Percentiles rank a stretch among this genome's conserved stretches.
These are phyloP conservation scores for Pollenia angustigena DNA, from an alignment of 2,888 invertebrate species.

Conservation along the genomic window DNA sequence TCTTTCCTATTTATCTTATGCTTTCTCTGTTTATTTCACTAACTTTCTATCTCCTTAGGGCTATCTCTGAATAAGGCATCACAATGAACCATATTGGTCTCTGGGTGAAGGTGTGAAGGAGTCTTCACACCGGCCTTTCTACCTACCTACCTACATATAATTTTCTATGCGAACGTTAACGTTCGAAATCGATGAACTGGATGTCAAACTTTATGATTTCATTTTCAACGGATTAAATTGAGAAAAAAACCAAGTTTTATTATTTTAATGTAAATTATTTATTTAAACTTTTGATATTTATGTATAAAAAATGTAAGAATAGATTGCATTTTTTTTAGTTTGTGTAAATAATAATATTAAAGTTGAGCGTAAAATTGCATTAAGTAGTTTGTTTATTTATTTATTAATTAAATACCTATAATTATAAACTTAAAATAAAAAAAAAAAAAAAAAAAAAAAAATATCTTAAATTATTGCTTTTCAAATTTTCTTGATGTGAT, in stretches of 20 bases:
- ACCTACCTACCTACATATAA: no score
- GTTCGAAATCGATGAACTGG: no score
- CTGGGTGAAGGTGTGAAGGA: no score
- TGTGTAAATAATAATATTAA: constrained; percentile 48
- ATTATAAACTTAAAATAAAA: constrained; percentile 42
- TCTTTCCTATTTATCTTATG: no score
- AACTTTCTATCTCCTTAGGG: no score
- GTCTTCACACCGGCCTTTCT: no score
- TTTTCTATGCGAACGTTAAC: no score
- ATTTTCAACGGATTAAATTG: background rate
- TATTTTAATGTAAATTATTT: constrained; percentile 29
- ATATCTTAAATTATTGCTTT: constrained; percentile 68
- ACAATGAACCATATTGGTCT: no score
- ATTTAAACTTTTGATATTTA: constrained; percentile 47
- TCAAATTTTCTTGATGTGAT: constrained; percentile 25
- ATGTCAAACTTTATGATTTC: no score
- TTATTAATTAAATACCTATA: constrained; percentile 50
- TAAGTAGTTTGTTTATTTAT: constrained; percentile 63
- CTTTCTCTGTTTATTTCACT: no score
- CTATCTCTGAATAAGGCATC: no score
- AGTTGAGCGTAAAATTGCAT: constrained; percentile 70
- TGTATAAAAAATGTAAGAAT: constrained; percentile 58
- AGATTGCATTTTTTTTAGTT: constrained; percentile 16
- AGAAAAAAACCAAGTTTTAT: background rate
- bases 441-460: constrained; percentile 61